These are phyloP conservation scores for Tiaroga cobitis DNA, from an alignment of 2,797 vertebrate species.

Conservation along the genomic window DNA sequence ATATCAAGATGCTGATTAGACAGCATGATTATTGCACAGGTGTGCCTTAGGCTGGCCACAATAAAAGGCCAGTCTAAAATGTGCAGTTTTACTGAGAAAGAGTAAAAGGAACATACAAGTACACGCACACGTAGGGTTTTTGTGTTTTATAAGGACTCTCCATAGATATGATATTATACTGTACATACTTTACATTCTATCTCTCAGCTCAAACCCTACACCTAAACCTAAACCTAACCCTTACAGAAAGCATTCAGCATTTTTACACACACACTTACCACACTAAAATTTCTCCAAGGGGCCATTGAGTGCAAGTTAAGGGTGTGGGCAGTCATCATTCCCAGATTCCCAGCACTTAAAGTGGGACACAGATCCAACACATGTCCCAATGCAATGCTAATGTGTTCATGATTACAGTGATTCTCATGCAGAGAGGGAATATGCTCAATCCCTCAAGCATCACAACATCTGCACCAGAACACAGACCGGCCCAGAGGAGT, in stretches of 20 bases:
- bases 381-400: slow-evolving; percentile 32
- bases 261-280: slow-evolving; percentile 26
- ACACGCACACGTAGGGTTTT: not conserved
- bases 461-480: slow-evolving; percentile 21
- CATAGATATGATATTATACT: not conserved
- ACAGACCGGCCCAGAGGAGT: not conserved
- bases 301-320: slow-evolving; percentile 38
- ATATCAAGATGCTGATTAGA: too few species aligned
- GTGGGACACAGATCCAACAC: slow-evolving; percentile 32
- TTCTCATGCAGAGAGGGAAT: not conserved
- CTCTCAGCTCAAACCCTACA: not conserved
- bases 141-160: not conserved
- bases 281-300: not conserved
- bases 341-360: slow-evolving; percentile 14
- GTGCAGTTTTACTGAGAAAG: too few species aligned
- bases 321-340: slow-evolving; percentile 25
- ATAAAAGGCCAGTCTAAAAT: too few species aligned
- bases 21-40: too few species aligned
- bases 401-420: slow-evolving; percentile 44
- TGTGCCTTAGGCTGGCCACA: too few species aligned
- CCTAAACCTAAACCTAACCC: not conserved
- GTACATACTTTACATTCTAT: not conserved
- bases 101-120: not conserved
- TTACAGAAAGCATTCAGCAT: not conserved
- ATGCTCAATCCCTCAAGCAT: slow-evolving; percentile 13